Evolutionary conservation across 1,140 invertebrate genomes (phyloP), one percentile per base, ranked within the genome.

Genomic region (Maconellicoccus hirsutus): DNA sequence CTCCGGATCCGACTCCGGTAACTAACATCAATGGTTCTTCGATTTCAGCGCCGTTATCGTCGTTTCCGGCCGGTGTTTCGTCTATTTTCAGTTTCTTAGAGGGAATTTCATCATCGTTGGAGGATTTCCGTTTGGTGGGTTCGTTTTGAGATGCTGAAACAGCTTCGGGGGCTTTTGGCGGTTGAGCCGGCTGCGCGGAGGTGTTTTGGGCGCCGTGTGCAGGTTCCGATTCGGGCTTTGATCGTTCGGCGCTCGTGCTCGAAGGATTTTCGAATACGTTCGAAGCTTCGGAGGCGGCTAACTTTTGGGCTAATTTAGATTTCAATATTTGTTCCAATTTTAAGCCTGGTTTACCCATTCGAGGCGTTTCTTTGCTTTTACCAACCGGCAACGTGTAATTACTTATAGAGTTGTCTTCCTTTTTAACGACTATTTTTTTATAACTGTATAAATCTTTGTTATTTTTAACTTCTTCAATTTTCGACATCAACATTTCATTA

Each of bases 1-100:
- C n/a, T n/a, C n/a, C n/a, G n/a, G n/a, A n/a, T 71, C 90, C 90
- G 75, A 87, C 84, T 1, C 90, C 90, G 74, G 82, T 83, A 75
- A 91, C 82, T 76, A 84, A 84, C 82, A 89, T 84, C 0, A 89
- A 81, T 6, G 86, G 85, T 77, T 91, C 89, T 77, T 86, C 85
- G 69, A 91, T 86, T 72, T 83, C 84, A 76, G 90, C 88, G 27
- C 86, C 72, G 12, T 70, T 71, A 19, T 66, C 61, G 61, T 66
- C 21, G n/a, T 52, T 3, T 52, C n/a, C 42, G 16, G 6, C 3
- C 10, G 42, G 12, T 6, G 61, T 12, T 10, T 61, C 59, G 59
- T 61, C 59, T 7, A 61, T 6, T 61, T 61, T 61, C 7, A 61
- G 7, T 61, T 61, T 61, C 19, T 61, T 61, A 61, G 33, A 6